phyloP scores from a whole-genome alignment of 2,113 vertebrate genomes.

The Otolemur garnettii region DNA sequence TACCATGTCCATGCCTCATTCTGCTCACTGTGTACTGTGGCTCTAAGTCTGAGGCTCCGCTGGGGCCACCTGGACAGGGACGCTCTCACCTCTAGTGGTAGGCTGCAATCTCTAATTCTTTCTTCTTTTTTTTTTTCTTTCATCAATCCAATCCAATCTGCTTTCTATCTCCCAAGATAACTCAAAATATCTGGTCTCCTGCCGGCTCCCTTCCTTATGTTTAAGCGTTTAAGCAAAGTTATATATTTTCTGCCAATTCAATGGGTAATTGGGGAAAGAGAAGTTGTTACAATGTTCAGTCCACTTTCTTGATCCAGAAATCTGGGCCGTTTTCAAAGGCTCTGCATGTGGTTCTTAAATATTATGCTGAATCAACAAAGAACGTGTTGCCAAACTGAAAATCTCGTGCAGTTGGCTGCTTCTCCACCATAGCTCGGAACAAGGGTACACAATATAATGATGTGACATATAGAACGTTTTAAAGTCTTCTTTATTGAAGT shows the following conservation, averaged over 20 bases:
- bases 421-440: constrained; percentile 25
- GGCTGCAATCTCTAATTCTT: neutral
- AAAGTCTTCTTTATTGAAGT: neutral
- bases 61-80: neutral
- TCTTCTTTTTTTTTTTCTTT: neutral
- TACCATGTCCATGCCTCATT: neutral
- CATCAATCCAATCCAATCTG: neutral
- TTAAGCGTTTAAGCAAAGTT: constrained; percentile 43
- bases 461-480: neutral
- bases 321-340: constrained; percentile 62
- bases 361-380: constrained; percentile 67
- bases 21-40: rapidly evolving
- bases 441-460: neutral
- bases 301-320: constrained; percentile 67
- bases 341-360: constrained; percentile 56
- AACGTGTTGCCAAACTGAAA: constrained; percentile 52
- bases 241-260: constrained; percentile 55
- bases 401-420: constrained; percentile 58
- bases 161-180: constrained; percentile 26
- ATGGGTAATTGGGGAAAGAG: constrained; percentile 27
- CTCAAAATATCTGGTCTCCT: constrained; percentile 47
- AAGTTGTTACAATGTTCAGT: constrained; percentile 45
- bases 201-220: constrained; percentile 50
- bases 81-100: neutral
- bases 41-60: neutral